Evolutionary conservation across 2,888 invertebrate genomes (phyloP), one percentile per base, ranked within the genome.

Genomic region (Eupithecia tripunctaria): DNA sequence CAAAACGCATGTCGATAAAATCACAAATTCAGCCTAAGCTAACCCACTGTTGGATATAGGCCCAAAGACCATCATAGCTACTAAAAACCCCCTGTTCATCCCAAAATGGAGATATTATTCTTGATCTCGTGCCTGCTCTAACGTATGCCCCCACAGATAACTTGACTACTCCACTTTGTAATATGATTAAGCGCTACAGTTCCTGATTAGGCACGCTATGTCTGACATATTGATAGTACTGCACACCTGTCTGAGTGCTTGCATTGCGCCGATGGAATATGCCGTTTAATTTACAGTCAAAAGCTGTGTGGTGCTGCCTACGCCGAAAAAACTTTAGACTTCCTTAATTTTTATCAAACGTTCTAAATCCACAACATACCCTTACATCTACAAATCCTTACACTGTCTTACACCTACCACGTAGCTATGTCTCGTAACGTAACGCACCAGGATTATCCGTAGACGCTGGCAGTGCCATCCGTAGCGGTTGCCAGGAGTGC

Each of bases 401-500:
- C 74, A 76, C 75, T 82, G 84, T 87, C 84, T 84, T 83, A 63
- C 62, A 62, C 29, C 8, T 47, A 25, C 10, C 6, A 18, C 10
- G 32, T 21, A 69, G 63, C 69, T 69, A 78, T 83, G 82, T 69
- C 82, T 82, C 78, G 79, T 83, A 84, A 85, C 82, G 85, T 83
- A 84, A 85, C 82, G 85, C 71, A 75, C 74, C 69, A 60, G 75
- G 78, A 72, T 77, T 77, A 79, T 76, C 75, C 73, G 77, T 78
- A 81, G 77, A 78, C 79, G 82, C 88, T 92, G 93, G 93, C 94
- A 92, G 84, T 84, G 81, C 84, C 87, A 90, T 90, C 89, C 91
- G 90, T 89, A 89, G 87, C 84, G 81, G 84, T 85, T 93, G 94
- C 94, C 93, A 93, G 91, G 85, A 85, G 82, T 86, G 85, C 91